Evolutionary conservation across 2,888 invertebrate species (phyloP).

Genomic region (Chrysodeixis includens): DNA sequence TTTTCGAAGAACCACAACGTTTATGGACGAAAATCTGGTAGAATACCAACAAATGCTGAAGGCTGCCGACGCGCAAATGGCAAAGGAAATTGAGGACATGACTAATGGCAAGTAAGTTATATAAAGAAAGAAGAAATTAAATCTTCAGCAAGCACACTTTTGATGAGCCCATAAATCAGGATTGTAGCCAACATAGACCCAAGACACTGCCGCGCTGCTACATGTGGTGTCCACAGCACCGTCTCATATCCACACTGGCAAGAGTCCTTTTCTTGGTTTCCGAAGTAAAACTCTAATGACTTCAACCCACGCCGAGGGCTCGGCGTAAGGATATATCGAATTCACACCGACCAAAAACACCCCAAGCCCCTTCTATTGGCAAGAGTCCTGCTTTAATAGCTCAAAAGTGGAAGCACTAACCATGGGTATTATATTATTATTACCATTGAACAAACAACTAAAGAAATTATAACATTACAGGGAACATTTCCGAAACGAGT

Average conservation of each 20-base stretch:
- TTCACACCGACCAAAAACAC: no score
- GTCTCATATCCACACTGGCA: no score
- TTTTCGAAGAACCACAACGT: slow-evolving; percentile 89
- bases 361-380: no score
- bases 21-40: slow-evolving; percentile 91
- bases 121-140: background rate
- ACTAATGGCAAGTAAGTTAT: slow-evolving; percentile 92
- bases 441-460: background rate
- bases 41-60: slow-evolving; percentile 91
- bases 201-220: no score
- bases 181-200: no score
- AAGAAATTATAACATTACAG: slow-evolving; percentile 80
- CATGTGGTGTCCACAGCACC: no score
- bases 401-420: no score
- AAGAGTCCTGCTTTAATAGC: no score
- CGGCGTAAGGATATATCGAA: no score
- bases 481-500: slow-evolving; percentile 91
- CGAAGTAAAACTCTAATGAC: no score
- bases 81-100: slow-evolving; percentile 94
- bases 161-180: background rate
- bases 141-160: background rate
- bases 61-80: slow-evolving; percentile 93
- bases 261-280: no score
- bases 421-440: background rate
- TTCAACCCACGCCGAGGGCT: no score